Percentiles rank a stretch among this genome's conserved stretches.
Conservation (phyloP, 2,888 invertebrate genomes). For the Hofmannophila pseudospretella region DNA sequence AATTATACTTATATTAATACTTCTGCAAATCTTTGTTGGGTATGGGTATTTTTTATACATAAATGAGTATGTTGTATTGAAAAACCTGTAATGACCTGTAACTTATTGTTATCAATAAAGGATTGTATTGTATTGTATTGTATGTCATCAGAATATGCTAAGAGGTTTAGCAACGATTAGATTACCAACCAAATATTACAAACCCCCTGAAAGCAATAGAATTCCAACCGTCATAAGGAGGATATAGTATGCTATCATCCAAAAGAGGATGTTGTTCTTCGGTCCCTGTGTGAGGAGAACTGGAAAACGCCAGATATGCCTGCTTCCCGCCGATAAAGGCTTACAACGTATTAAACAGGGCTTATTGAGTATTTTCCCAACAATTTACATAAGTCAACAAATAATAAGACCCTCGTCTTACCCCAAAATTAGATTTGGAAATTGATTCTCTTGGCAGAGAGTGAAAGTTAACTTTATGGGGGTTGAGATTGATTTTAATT, state of each 20-base stretch:
- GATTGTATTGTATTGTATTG: too few species aligned
- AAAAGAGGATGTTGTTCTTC: constrained; percentile 21
- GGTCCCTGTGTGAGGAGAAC: constrained; percentile 6
- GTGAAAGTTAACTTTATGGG: constrained; percentile 2
- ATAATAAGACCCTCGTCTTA: constrained; percentile 39
- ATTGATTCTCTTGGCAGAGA: constrained; percentile 22
- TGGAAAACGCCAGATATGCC: constrained; percentile 36
- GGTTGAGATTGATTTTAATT: not conserved
- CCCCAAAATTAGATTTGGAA: constrained; percentile 32
- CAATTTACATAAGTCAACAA: constrained; percentile 57
- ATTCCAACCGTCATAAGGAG: constrained; percentile 21
- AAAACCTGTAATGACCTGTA: too few species aligned
- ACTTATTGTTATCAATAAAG: too few species aligned
- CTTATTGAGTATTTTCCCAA: constrained; percentile 56
- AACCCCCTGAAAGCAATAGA: constrained; percentile 17
- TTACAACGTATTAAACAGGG: constrained; percentile 51
- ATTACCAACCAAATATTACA: constrained; percentile 16
- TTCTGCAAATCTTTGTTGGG: too few species aligned
- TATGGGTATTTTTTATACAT: too few species aligned
- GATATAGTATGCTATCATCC: constrained; percentile 20
- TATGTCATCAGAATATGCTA: too few species aligned
- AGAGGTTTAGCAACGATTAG: too few species aligned
- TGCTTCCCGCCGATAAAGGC: constrained; percentile 58
- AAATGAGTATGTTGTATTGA: too few species aligned
- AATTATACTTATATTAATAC: too few species aligned